Conservation (phyloP, 2,797 vertebrate species). For the Girardinus metallicus region DNA sequence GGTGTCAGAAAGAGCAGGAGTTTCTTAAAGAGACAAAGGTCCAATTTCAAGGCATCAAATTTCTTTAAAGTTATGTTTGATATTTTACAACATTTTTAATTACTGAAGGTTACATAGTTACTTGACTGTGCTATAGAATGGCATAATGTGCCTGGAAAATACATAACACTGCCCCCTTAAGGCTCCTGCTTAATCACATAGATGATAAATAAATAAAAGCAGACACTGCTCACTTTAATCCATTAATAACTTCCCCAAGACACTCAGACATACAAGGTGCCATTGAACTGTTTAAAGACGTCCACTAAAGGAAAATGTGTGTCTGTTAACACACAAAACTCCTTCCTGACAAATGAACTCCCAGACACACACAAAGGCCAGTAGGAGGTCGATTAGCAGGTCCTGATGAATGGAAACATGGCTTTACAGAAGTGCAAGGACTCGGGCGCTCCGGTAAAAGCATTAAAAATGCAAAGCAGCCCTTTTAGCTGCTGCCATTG, state of each 20-base stretch:
- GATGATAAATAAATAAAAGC: constrained; percentile 34
- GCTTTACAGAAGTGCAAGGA: constrained; percentile 72
- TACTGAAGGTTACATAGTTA: no score
- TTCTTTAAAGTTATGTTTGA: no score
- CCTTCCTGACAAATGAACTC: constrained; percentile 6
- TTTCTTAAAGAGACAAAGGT: no score
- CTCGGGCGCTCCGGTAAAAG: constrained; percentile 64
- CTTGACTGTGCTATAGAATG: no score
- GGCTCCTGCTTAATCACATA: constrained; percentile 24
- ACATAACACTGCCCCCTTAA: no score
- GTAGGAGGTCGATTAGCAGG: constrained; percentile 73
- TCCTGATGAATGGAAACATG: constrained; percentile 75
- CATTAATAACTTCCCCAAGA: constrained; percentile 33
- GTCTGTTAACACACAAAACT: neutral
- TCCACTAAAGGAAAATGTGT: constrained; percentile 34
- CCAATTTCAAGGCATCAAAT: no score
- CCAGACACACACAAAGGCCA: constrained; percentile 22
- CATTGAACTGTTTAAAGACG: constrained; percentile 20
- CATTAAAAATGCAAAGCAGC: constrained; percentile 81
- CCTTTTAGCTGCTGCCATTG: constrained; percentile 71
- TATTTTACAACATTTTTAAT: no score
- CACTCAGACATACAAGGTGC: constrained; percentile 27
- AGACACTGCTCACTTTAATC: constrained; percentile 18
- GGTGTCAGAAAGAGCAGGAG: no score
- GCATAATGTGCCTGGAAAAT: no score